Evolutionary conservation across 2,797 vertebrate species (phyloP), one percentile per base, ranked within the genome.

Genomic region (Pangasius djambal): DNA sequence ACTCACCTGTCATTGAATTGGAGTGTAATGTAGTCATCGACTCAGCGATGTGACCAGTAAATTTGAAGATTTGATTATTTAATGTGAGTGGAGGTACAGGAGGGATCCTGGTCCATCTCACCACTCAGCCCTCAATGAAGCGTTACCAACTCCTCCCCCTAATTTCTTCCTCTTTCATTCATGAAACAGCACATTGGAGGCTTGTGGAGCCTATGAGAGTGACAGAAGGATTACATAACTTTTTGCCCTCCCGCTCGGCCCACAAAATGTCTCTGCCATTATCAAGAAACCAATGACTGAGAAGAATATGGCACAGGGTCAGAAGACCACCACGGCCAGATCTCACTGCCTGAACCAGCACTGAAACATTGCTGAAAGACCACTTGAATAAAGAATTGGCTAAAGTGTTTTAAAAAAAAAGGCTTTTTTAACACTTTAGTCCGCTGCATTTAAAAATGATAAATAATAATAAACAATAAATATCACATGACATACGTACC

Each of bases 161-260:
- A 84, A 88, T 88, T 90, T 92, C 86, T 92, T 90, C 91, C 90
- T 90, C 50, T 87, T 91, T 94, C 93, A 95, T 95, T 95, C 94
- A 94, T 91, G 92, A 86, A 92, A 84, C 89, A 87, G 93, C 93
- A 95, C 94, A 95, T 93, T 92, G 92, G 94, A 95, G 94, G 94
- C 94, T 95, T 95, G 94, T 95, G 91, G 93, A 89, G 93, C 94
- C 94, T 92, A 92, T 83, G 65, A 91, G 93, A 91, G 84, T 93
- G 93, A 88, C 92, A 92, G 94, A 91, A 91, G 88, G 93, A 94
- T 96, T 96, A 94, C 94, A 84, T 96, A 97, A 97, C 94, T 95
- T 94, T 94, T 93, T 93, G 95, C 93, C 94, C 92, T 92, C 89
- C 92, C 86, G 91, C 93, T 94, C 93, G 93, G 92, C 88, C 92